These are phyloP conservation scores for Pangasius mekongensis DNA, from an alignment of 2,797 vertebrate genomes.

Conservation along the genomic window DNA sequence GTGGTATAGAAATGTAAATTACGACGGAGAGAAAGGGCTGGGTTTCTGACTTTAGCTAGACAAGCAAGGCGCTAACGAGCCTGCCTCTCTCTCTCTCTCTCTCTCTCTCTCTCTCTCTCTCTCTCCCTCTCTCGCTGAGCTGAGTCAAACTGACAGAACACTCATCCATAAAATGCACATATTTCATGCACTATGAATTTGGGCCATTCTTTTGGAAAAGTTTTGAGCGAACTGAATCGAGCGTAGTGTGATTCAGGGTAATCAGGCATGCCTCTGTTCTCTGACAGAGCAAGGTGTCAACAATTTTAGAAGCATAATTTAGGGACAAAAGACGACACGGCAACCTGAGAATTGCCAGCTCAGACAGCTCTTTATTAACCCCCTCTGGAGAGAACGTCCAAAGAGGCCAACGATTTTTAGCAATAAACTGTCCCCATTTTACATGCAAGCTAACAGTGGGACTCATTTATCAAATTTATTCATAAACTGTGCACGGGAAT, in stretches of 20 bases:
- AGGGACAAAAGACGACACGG: slow-evolving; percentile 13
- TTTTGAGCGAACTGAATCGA: slow-evolving; percentile 23
- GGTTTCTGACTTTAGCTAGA: slow-evolving; percentile 27
- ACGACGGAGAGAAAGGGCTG: neutral
- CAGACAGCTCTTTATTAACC: slow-evolving; percentile 34
- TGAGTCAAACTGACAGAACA: slow-evolving; percentile 39
- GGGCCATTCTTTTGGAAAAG: slow-evolving; percentile 30
- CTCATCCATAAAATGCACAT: slow-evolving; percentile 55
- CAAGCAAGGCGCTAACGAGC: slow-evolving; percentile 44
- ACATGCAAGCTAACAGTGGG: neutral
- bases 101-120: slow-evolving; percentile 22
- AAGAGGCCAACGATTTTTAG: neutral
- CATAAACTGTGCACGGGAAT: neutral
- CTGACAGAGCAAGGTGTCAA: slow-evolving; percentile 24
- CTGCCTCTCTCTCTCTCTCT: slow-evolving; percentile 22
- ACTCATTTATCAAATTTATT: neutral
- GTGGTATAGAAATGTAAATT: slow-evolving; percentile 42
- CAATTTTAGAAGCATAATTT: slow-evolving; percentile 28
- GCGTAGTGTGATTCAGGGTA: slow-evolving; percentile 21
- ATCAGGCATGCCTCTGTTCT: slow-evolving; percentile 24
- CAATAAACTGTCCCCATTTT: too few species aligned
- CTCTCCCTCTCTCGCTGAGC: slow-evolving; percentile 25
- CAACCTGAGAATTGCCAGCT: slow-evolving; percentile 8
- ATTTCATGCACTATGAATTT: slow-evolving; percentile 50
- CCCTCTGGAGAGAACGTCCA: slow-evolving; percentile 10